phyloP scores from a whole-genome alignment of 2,113 vertebrate species.

The Pangasianodon hypophthalmus region DNA sequence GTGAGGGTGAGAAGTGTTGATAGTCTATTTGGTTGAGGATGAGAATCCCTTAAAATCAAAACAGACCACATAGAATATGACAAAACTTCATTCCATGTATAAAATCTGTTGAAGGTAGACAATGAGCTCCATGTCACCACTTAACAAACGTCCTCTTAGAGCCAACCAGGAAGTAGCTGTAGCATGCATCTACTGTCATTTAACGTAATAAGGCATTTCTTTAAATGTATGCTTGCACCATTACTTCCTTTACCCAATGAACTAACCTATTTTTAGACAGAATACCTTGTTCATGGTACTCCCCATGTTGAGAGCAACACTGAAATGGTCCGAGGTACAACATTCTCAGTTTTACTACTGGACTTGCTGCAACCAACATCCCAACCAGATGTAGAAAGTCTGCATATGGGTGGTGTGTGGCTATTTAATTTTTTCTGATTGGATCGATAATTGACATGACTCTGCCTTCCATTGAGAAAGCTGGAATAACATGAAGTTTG shows the following conservation, averaged over 20 bases:
- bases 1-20: not conserved
- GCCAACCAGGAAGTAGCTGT: not conserved
- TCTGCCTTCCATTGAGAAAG: not conserved
- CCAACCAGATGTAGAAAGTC: not conserved
- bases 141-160: not conserved
- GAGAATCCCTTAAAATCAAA: not conserved
- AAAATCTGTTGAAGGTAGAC: not conserved
- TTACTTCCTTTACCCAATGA: not conserved
- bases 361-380: not conserved
- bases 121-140: not conserved
- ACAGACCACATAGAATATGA: not conserved
- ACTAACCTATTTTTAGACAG: not conserved
- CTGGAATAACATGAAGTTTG: not conserved
- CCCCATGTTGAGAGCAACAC: not conserved
- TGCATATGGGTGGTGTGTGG: not conserved
- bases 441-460: not conserved
- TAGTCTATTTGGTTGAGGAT: not conserved
- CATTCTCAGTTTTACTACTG: not conserved
- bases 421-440: not conserved
- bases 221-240: not conserved
- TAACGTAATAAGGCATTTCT: not conserved
- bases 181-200: not conserved
- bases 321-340: not conserved
- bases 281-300: not conserved
- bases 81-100: not conserved